phyloP scores from a whole-genome alignment of 2,888 invertebrate genomes.

The Bembecia ichneumoniformis region DNA sequence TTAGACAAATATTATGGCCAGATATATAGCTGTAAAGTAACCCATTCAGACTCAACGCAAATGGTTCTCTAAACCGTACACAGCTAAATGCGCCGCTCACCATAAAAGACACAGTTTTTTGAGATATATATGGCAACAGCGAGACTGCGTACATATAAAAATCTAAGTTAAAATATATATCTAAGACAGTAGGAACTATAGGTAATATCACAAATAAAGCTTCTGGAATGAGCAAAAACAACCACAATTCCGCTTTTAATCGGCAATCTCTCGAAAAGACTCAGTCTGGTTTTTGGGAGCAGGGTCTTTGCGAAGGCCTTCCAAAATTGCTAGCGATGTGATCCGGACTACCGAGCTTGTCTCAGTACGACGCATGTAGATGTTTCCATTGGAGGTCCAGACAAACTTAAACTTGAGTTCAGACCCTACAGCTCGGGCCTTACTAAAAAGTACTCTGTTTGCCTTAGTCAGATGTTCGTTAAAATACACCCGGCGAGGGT shows the following conservation, averaged over 20 bases:
- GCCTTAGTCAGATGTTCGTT: too few relatives aligned
- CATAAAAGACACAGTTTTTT: background rate
- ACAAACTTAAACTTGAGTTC: background rate
- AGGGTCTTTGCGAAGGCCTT: background rate
- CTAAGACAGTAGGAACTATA: background rate
- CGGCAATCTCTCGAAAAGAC: background rate
- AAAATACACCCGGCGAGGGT: too few relatives aligned
- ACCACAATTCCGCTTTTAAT: background rate
- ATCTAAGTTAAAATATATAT: background rate
- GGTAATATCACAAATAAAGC: background rate
- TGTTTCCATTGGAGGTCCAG: too few relatives aligned
- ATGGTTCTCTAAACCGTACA: background rate
- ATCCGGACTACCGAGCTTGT: background rate
- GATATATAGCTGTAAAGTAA: background rate
- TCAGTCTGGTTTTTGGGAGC: background rate
- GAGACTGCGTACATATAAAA: background rate
- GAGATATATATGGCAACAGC: background rate
- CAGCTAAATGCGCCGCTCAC: background rate
- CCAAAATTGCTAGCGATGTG: background rate
- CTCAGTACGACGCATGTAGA: background rate
- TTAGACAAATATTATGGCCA: background rate
- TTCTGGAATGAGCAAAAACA: background rate
- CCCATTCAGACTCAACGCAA: background rate
- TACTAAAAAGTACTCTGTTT: background rate
- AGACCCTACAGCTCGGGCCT: background rate